These are phyloP conservation scores for Microplitis deprimator DNA, from an alignment of 2,888 invertebrate genomes.

Conservation along the genomic window DNA sequence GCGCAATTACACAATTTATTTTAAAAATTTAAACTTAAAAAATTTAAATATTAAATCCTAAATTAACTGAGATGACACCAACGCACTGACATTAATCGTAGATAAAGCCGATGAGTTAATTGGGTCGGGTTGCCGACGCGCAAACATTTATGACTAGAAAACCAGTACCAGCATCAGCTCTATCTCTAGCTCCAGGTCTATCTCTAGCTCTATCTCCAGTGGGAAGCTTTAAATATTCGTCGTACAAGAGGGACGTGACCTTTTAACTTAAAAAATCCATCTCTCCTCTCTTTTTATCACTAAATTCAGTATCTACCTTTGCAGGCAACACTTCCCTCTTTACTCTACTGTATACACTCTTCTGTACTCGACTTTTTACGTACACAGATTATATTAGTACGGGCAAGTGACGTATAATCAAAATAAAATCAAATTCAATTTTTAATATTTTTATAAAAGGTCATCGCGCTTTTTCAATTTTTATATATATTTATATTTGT, in stretches of 20 bases:
- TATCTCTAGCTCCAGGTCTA: no score
- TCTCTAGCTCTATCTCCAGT: neutral
- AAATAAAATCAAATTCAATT: neutral
- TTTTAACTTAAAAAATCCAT: conserved; percentile 25
- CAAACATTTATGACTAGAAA: conserved; percentile 30
- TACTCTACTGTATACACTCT: neutral
- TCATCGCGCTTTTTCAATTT: conserved; percentile 22
- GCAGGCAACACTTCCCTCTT: neutral
- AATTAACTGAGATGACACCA: neutral
- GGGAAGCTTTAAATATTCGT: conserved; percentile 31
- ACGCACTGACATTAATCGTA: conserved; percentile 30
- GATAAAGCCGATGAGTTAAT: conserved; percentile 42
- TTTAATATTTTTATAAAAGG: conserved; percentile 29
- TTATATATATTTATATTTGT: neutral
- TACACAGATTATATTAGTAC: conserved; percentile 20
- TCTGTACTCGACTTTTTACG: neutral
- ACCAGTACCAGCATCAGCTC: no score
- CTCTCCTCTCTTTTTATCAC: neutral
- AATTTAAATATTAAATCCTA: neutral
- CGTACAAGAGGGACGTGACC: conserved; percentile 33
- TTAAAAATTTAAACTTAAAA: neutral
- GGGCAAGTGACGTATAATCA: conserved; percentile 20
- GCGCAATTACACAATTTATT: no score
- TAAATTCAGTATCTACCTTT: neutral
- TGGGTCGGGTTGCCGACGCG: conserved; percentile 38